These are phyloP conservation scores for Pyralis farinalis DNA, from an alignment of 2,888 invertebrate species.

Conservation along the genomic window DNA sequence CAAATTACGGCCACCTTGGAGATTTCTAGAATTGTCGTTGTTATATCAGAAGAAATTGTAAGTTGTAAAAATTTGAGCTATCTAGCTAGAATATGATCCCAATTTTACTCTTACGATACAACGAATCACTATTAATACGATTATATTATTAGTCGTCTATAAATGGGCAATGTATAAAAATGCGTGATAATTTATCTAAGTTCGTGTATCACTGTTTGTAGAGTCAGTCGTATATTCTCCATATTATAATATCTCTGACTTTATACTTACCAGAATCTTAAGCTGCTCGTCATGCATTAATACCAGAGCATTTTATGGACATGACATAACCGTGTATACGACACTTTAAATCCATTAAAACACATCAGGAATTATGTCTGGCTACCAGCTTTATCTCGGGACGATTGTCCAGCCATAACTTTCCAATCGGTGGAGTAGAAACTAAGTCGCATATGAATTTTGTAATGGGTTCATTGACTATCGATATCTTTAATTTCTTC, in stretches of 20 bases:
- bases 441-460: slow-evolving; percentile 38
- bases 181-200: neutral
- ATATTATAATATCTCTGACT: too few species aligned
- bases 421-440: slow-evolving; percentile 37
- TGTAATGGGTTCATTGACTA: slow-evolving; percentile 50
- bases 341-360: slow-evolving; percentile 69
- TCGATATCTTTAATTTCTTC: slow-evolving; percentile 32
- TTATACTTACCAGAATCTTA: slow-evolving; percentile 14
- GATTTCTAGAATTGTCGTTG: too few species aligned
- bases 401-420: slow-evolving; percentile 48
- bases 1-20: too few species aligned
- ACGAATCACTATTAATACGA: too few species aligned
- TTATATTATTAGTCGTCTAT: too few species aligned
- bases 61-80: too few species aligned
- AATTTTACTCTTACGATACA: too few species aligned
- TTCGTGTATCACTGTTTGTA: neutral
- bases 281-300: slow-evolving; percentile 28
- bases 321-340: slow-evolving; percentile 57
- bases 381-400: slow-evolving; percentile 47
- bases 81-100: too few species aligned
- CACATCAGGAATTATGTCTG: slow-evolving; percentile 52
- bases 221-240: neutral
- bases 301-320: slow-evolving; percentile 46
- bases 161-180: too few species aligned
- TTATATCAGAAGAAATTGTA: too few species aligned